Evolutionary conservation across 2,888 invertebrate species (phyloP).

Genomic region (Drosophila koepferae): DNA sequence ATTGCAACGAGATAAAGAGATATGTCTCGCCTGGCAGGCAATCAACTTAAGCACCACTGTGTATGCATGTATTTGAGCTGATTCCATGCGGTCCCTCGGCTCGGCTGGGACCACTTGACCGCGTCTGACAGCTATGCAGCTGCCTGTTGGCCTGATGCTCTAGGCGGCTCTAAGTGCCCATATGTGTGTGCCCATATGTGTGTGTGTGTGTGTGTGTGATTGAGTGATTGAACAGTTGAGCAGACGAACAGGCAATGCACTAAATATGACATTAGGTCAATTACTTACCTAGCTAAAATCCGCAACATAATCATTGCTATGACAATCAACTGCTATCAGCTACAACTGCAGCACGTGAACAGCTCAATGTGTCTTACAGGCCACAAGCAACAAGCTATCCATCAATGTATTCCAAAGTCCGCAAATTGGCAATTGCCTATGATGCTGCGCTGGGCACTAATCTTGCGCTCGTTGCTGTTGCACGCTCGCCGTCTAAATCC

Average conservation of each 20-base stretch:
- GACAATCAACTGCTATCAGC: not conserved
- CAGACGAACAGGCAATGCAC: slow-evolving; percentile 11
- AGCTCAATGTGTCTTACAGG: slow-evolving; percentile 3
- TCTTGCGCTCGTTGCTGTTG: slow-evolving; percentile 45
- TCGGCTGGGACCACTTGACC: slow-evolving; percentile 49
- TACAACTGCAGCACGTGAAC: not conserved
- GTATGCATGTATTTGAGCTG: slow-evolving; percentile 19
- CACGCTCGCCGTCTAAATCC: slow-evolving; percentile 49
- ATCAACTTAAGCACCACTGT: slow-evolving; percentile 45
- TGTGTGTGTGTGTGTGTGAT: slow-evolving; percentile 22
- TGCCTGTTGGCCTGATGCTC: slow-evolving; percentile 7
- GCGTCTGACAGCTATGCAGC: slow-evolving; percentile 57
- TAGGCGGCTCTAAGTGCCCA: slow-evolving; percentile 27
- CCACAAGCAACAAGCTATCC: slow-evolving; percentile 24
- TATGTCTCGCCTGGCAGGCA: slow-evolving; percentile 24
- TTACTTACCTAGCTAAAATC: slow-evolving; percentile 51
- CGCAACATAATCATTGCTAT: slow-evolving; percentile 31
- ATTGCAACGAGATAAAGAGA: not conserved
- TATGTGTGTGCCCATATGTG: slow-evolving; percentile 11
- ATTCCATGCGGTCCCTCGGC: slow-evolving; percentile 26
- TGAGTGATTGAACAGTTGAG: slow-evolving; percentile 28
- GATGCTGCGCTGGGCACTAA: slow-evolving; percentile 8
- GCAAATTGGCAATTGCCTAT: slow-evolving; percentile 3
- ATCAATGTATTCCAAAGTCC: slow-evolving; percentile 23
- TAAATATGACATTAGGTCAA: slow-evolving; percentile 15